Evolutionary conservation across 1,140 invertebrate species (phyloP), one percentile per base, ranked within the genome.

Genomic region (Pygmarrhopalites habei): DNA sequence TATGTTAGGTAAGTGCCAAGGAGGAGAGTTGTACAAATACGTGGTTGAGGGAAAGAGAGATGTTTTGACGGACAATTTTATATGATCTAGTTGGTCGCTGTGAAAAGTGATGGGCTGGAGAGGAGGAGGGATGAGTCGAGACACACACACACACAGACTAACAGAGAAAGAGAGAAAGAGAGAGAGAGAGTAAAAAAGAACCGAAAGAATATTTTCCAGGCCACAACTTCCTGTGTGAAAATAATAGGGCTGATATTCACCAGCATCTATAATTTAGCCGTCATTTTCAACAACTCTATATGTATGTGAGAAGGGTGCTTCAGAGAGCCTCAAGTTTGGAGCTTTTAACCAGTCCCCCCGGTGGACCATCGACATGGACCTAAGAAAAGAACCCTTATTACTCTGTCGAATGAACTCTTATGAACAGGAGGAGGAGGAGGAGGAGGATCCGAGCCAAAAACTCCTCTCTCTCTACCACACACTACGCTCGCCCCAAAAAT

Each of bases 151-250:
- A n/a, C n/a, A n/a, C n/a, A n/a, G n/a, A n/a, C n/a, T n/a, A n/a
- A n/a, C n/a, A n/a, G 39, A 28, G 39, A 32, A 35, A 49, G 49
- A 35, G 21, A 58, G 10, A 28, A 19, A 52, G 32, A 21, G 39
- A 43, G 29, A 47, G 47, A 60, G 51, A 28, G 41, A 53, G 49
- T 52, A 25, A 25, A 52, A 52, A n/a, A 52, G 49, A 26, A 14
- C 49, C 49, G 49, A 52, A 52, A 52, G 28, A 26, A 29, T 52
- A 52, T 52, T 12, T n/a, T 52, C 23, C 23, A 64, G 62, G 62
- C 66, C 66, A 55, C 66, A 68, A 64, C 66, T 68, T 68, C 66
- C 66, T 68, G 66, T 64, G 62, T 68, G 66, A 68, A 68, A 68
- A 68, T 68, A 62, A 68, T 68, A 68, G 66, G 58, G 44, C 59